Base-by-base conservation (phyloP, 2,888 invertebrate species). In the Rotaria sp. region DNA sequence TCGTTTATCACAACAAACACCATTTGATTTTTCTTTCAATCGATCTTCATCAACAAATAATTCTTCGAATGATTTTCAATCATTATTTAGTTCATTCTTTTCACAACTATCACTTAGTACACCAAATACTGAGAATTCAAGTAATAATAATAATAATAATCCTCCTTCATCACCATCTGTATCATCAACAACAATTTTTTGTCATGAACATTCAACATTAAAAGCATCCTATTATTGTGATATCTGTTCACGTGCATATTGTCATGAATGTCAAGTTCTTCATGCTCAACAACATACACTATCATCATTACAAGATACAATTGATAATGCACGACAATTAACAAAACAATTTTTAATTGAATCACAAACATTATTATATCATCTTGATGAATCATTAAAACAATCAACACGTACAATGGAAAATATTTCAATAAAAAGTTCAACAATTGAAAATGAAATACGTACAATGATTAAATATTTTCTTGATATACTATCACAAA, bases 341-440 rank as follows among this genome's bases (percentile, higher is more conserved):
- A 86, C 86, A 26, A 85, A 86, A 80, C 85, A 85, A 35, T 59
- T 86, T 15, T 41, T 86, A 50, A 86, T 85, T 75, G 86, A 86
- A 45, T 86, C 86, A 8, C 80, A 75, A 59, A 85, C 75, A 41
- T 55, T 86, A 52, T 59, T 86, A 24, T 59, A 85, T 59, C 85
- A 85, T n/a, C 80, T 86, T 10, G 85, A 85, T 35, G 86, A 86
- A 48, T 85, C 75, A 48, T 84, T 85, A 7, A 86, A 67, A 80
- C 85, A 86, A 59, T 85, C 86, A 26, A 85, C 84, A 38, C 85
- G 85, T 48, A 86, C 84, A n/a, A 84, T 85, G 2, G 67, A 80
- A 45, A 84, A 84, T 45, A 85, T 86, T n/a, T 75, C 85, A 38
- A 55, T 57, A 21, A 86, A 86, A 84, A 48, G 80, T 26, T 75